These are phyloP conservation scores for Myotis yumanensis DNA, from an alignment of 2,113 vertebrate species.

Conservation along the genomic window DNA sequence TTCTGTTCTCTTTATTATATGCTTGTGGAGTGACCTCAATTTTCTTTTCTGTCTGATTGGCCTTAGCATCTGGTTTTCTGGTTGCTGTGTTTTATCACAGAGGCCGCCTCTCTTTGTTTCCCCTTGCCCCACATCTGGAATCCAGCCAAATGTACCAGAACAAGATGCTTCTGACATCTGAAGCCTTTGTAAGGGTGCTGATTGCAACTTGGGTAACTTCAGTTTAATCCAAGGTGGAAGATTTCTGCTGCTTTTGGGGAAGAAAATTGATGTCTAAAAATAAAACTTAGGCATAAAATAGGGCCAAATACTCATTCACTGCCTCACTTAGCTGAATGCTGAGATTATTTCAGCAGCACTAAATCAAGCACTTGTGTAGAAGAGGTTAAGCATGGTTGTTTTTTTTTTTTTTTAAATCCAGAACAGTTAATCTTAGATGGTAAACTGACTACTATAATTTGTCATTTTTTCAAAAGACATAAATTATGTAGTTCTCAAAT, in stretches of 20 bases:
- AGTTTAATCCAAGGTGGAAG: slow-evolving; percentile 71
- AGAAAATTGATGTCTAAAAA: slow-evolving; percentile 74
- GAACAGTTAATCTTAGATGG: slow-evolving; percentile 67
- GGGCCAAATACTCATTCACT: slow-evolving; percentile 75
- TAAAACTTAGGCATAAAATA: slow-evolving; percentile 76
- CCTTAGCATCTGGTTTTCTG: slow-evolving; percentile 53
- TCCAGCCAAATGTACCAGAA: slow-evolving; percentile 50
- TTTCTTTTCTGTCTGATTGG: slow-evolving; percentile 55
- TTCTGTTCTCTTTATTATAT: not conserved
- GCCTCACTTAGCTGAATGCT: slow-evolving; percentile 72
- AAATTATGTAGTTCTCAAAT: slow-evolving; percentile 58
- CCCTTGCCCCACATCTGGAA: slow-evolving; percentile 43
- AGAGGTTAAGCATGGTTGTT: slow-evolving; percentile 56
- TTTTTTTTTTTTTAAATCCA: slow-evolving; percentile 6
- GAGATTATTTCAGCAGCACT: slow-evolving; percentile 72
- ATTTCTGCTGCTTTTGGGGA: slow-evolving; percentile 53
- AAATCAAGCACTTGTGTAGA: slow-evolving; percentile 75
- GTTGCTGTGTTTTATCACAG: slow-evolving; percentile 7
- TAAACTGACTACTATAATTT: slow-evolving; percentile 72
- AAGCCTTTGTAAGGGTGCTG: slow-evolving; percentile 69
- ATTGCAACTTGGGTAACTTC: slow-evolving; percentile 67
- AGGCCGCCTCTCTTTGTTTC: slow-evolving; percentile 34
- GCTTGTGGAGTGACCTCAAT: slow-evolving; percentile 19
- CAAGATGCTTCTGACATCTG: slow-evolving; percentile 60
- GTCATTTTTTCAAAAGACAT: slow-evolving; percentile 64